A percentile compares a stretch with the other conserved stretches of the same genome.
phyloP scores from a whole-genome alignment of 2,797 vertebrate species.

The Pseudotriccus pelzelni region DNA sequence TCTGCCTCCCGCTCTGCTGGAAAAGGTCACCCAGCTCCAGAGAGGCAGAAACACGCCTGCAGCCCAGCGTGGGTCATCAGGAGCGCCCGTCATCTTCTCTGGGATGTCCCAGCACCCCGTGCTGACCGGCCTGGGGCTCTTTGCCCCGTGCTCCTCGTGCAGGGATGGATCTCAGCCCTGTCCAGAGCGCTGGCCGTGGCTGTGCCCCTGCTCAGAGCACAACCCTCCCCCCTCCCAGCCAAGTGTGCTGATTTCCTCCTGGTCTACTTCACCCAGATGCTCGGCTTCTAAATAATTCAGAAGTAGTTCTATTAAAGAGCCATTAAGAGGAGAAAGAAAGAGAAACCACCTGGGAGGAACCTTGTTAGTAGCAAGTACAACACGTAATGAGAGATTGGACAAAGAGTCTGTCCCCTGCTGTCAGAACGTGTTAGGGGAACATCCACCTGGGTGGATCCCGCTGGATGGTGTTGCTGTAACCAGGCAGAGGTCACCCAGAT shows the following conservation, averaged over 20 bases:
- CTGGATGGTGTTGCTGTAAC: not conserved
- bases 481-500: not conserved
- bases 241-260: not conserved
- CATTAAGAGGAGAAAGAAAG: constrained; percentile 12
- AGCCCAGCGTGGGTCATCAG: not conserved
- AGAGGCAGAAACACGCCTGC: rapidly evolving
- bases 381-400: not conserved
- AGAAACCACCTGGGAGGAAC: not conserved
- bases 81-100: too few species aligned
- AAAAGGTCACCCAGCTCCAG: not conserved
- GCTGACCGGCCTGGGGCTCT: not conserved
- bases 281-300: constrained; percentile 55
- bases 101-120: not conserved
- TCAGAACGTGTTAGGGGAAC: not conserved
- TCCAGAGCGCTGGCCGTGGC: not conserved
- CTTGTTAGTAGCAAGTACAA: not conserved
- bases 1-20: not conserved
- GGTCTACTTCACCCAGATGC: constrained; percentile 15
- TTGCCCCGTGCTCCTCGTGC: rapidly evolving
- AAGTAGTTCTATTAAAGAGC: constrained; percentile 34
- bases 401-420: not conserved
- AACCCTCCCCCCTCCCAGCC: not conserved
- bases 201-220: not conserved
- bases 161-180: not conserved
- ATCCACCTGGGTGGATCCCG: not conserved